phyloP scores from a whole-genome alignment of 2,888 invertebrate genomes.

The Cataglyphis albicans region DNA sequence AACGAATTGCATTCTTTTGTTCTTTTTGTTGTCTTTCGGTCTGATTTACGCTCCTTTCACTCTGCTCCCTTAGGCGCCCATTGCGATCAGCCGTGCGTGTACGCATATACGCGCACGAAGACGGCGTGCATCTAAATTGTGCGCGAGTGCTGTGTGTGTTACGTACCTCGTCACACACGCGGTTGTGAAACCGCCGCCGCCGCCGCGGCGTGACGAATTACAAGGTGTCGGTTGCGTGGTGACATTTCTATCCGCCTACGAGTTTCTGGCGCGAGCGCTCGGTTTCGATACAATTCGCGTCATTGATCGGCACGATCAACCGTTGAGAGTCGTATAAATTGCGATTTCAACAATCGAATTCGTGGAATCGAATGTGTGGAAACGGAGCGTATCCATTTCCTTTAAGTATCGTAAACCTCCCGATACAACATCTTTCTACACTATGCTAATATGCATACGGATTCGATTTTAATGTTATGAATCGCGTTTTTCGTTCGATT shows the following conservation, averaged over 20 bases:
- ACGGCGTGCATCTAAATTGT: constrained; percentile 52
- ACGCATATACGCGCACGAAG: constrained; percentile 17
- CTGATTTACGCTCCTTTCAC: constrained; percentile 72
- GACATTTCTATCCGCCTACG: constrained; percentile 70
- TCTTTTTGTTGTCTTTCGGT: constrained; percentile 41
- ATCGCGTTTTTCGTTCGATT: background rate
- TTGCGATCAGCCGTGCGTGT: constrained; percentile 60
- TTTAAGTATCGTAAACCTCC: background rate
- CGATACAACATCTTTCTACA: background rate
- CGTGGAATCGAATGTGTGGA: background rate
- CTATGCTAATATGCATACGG: background rate
- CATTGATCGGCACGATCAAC: constrained; percentile 12
- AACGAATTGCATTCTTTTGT: constrained; percentile 2
- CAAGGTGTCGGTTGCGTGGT: constrained; percentile 59
- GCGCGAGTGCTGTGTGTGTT: constrained; percentile 61
- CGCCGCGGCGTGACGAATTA: constrained; percentile 66
- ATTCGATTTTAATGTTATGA: background rate
- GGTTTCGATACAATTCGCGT: constrained; percentile 32
- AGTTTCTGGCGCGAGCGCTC: constrained; percentile 31
- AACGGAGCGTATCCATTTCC: background rate
- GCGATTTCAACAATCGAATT: background rate
- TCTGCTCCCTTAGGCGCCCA: constrained; percentile 60
- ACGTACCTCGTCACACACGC: constrained; percentile 54
- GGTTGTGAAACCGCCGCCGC: constrained; percentile 63
- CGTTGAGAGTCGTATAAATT: constrained; percentile 3